Base-by-base conservation (phyloP, 2,113 vertebrate genomes). In the Austrofundulus limnaeus region DNA sequence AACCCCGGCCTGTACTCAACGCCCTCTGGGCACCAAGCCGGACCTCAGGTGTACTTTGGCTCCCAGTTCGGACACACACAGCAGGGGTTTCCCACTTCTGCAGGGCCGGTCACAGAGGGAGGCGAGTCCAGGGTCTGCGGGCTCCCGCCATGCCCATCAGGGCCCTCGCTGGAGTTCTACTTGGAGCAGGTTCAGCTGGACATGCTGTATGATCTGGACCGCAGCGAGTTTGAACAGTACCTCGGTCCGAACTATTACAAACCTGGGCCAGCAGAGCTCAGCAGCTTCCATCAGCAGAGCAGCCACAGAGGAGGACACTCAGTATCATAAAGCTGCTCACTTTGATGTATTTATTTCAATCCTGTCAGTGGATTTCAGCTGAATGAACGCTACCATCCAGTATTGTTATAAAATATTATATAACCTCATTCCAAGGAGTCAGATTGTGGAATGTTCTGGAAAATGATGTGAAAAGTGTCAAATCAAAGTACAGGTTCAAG, bases 141-240 rank as follows among this genome's bases (percentile, higher is more conserved):
- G 45, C 89, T 92, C 61, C 78, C 82, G 7, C 77, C 87, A 39
- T 61, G 71, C 15, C 68, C 85, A 0, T 24, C 78, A 0, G 84
- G 82, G 1, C 82, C 90, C 1, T 78, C 91, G 1, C 62, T 91
- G 53, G 92, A 93, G 49, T 85, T 88, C 48, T 92, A 87, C 72
- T 79, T 94, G 51, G 95, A 96, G 56, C 92, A 85, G 80, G 92
- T 93, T 37, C 90, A 91, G 38, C 76, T 92, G 42, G 96, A 98
- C 85, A 94, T 94, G 71, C 87, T 98, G 60, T 92, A 93, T 46
- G 96, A 96, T 57, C 90, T 98, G 81, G 96, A 98, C 77, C 94
- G 94, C 87, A 93, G 92, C 19, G 96, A 98, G 79, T 97, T 98
- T 45, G 95, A 98, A 82, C 95, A 98, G 83, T 98, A 98, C 70